Evolutionary conservation across 2,797 vertebrate species (phyloP), one percentile per base, ranked within the genome.

Genomic region (Microctenopoma steveboyesi): DNA sequence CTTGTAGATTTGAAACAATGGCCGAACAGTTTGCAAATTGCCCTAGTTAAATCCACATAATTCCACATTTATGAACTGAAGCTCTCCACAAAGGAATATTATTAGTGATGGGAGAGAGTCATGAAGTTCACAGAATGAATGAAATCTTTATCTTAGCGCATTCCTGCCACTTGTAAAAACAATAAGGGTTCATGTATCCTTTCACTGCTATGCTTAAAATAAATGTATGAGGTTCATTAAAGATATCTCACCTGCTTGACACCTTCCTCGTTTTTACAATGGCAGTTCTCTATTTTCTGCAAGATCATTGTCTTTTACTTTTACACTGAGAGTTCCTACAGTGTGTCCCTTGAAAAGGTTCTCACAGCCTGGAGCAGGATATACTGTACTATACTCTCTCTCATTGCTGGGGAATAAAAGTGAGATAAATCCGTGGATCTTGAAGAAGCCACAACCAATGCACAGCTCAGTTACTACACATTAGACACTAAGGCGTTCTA

Each of bases 271-370:
- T 79, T 84, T 46, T 82, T 81, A 79, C 72, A 61, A 39, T 37
- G 50, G 56, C 58, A 60, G 54, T 54, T 69, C 33, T 55, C 14
- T 49, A 25, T 48, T 64, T 63, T 66, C 68, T 61, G 49, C 18
- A 28, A 10, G 62, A 76, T 72, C 37, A 72, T 49, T 43, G 28
- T 58, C 54, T 64, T 64, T 82, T 69, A 65, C 67, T 61, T 68
- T 77, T 54, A 87, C 70, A 66, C 61, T 58, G 69, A 69, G 57
- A 82, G 33, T 78, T 47, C 64, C 45, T 62, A 61, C 76, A 16
- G 39, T 68, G 54, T 37, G 43, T 78, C 61, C 79, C 77, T 69
- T 65, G 77, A 64, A 55, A 58, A 53, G 69, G 66, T 72, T 75
- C 39, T 63, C 27, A 22, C 60, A 56, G 48, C 69, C 72, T 72